Evolutionary conservation across 1,140 invertebrate species (phyloP), one percentile per base, ranked within the genome.

Genomic region (Anagrus nilaparvatae): DNA sequence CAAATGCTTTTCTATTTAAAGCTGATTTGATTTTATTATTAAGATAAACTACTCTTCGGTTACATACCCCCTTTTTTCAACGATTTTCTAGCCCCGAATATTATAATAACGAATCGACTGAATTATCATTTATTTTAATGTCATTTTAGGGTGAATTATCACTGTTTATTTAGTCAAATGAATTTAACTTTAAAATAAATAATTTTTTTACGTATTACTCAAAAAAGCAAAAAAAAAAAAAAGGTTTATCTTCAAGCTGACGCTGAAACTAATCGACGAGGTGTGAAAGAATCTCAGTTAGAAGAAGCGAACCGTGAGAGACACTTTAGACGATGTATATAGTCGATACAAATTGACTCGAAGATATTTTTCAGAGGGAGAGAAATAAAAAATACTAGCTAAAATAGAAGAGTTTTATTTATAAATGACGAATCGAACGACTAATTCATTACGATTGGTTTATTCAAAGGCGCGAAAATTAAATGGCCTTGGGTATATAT

Each of bases 21-120:
- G 63, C 57, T 65, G 64, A 65, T 68, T 66, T 63, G 65, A 68
- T 68, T 67, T 63, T 42, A 55, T 63, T 55, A 66, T 67, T 65
- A 65, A 67, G 65, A 67, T 68, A 68, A 68, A 64, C 51, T n/a
- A n/a, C n/a, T n/a, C n/a, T n/a, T n/a, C 62, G 52, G 4, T 9
- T 27, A 14, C 24, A 1, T 18, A 21, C 13, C 17, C 27, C 20
- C 32, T 34, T 12, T 35, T 35, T 35, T 35, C 33, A n/a, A 24
- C 16, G 17, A 14, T 9, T 23, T 24, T 23, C 25, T 24, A 24
- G 34, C n/a, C n/a, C n/a, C n/a, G n/a, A n/a, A n/a, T n/a, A n/a
- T n/a, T n/a, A n/a, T n/a, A n/a, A n/a, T n/a, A n/a, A n/a, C n/a
- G n/a, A n/a, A n/a, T n/a, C n/a, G n/a, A n/a, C n/a, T n/a, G n/a